A percentile compares a stretch with the other conserved stretches of the same genome.
These are phyloP conservation scores for Crotalus adamanteus DNA, from an alignment of 2,797 vertebrate genomes.

Conservation along the genomic window DNA sequence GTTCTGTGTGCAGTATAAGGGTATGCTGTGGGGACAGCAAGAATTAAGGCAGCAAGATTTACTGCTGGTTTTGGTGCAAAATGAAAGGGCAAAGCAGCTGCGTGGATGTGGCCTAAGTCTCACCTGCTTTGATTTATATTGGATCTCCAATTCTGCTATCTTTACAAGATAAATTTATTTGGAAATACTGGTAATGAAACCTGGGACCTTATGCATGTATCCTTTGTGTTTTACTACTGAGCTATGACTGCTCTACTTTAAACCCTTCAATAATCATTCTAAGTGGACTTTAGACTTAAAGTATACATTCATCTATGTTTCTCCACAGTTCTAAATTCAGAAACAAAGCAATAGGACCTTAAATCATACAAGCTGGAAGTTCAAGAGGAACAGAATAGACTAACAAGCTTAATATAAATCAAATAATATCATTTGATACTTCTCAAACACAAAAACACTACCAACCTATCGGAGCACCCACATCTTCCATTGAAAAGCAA, in stretches of 20 bases:
- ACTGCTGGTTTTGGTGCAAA: background rate
- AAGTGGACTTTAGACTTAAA: background rate
- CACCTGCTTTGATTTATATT: background rate
- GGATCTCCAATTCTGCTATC: background rate
- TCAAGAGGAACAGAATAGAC: background rate
- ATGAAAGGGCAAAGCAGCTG: background rate
- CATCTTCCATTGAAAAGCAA: background rate
- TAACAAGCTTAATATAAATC: constrained; percentile 24
- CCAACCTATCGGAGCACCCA: background rate
- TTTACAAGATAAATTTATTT: background rate
- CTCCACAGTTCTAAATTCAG: constrained; percentile 1
- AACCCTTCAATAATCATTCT: background rate
- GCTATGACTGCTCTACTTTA: background rate
- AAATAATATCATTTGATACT: background rate
- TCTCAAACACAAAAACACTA: background rate
- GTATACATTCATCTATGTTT: background rate
- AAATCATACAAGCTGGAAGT: background rate
- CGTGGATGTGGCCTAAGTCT: background rate
- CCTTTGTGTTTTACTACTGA: background rate
- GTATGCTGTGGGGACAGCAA: background rate
- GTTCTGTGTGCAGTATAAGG: background rate
- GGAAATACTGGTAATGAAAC: background rate
- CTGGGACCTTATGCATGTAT: background rate
- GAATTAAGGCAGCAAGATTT: background rate
- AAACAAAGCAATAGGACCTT: background rate